Conservation (phyloP, 1,140 invertebrate species). For the Plutomurus gul region DNA sequence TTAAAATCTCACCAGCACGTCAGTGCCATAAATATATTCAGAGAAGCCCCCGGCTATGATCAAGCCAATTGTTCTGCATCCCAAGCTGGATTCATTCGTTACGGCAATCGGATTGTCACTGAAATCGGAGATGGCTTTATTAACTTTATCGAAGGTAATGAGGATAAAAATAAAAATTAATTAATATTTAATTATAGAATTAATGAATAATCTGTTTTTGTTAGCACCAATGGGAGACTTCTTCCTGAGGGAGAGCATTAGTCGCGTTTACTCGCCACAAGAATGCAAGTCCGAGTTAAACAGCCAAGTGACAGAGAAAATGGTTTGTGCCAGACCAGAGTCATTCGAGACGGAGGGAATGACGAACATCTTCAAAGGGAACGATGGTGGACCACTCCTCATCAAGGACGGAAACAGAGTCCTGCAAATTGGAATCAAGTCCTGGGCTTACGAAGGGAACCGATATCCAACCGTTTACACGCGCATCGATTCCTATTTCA, state of each 20-base stretch:
- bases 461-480: constrained; percentile 39
- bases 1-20: too few species aligned
- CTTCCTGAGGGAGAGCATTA: constrained; percentile 26
- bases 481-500: constrained; percentile 12
- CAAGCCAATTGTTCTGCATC: constrained; percentile 22
- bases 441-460: constrained; percentile 45
- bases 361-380: constrained; percentile 1
- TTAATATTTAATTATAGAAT: too few species aligned
- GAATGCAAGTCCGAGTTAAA: constrained; percentile 22
- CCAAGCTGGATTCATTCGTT: constrained; percentile 37
- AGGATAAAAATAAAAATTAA: too few species aligned
- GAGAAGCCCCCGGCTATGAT: constrained; percentile 5
- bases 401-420: constrained; percentile 33
- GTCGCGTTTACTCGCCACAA: not conserved
- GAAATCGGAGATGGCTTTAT: constrained; percentile 35
- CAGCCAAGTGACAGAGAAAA: constrained; percentile 35
- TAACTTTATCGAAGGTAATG: constrained; percentile 35
- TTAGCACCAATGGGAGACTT: constrained; percentile 40
- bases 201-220: too few species aligned
- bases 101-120: constrained; percentile 38
- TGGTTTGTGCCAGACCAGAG: constrained; percentile 38
- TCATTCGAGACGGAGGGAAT: constrained; percentile 18
- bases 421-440: constrained; percentile 44
- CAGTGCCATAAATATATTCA: constrained; percentile 35
- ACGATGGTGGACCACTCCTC: constrained; percentile 42